phyloP scores from a whole-genome alignment of 64 coral and sea anemone species.

The Actinia tenebrosa region DNA sequence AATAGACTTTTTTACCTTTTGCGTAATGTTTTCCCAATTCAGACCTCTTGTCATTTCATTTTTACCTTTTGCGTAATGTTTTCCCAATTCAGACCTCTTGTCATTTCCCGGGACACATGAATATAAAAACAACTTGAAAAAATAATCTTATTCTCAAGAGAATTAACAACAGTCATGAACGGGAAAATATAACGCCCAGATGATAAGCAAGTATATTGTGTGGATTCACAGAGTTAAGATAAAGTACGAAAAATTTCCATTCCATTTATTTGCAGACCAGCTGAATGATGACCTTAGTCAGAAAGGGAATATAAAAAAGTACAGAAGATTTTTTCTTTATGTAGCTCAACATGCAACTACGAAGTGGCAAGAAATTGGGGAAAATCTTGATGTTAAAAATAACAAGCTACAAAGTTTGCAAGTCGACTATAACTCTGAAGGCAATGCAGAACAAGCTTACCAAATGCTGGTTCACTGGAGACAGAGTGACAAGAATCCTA shows the following conservation, averaged over 20 bases:
- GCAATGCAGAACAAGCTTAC: background rate
- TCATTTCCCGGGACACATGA: too few relatives aligned
- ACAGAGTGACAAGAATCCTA: background rate
- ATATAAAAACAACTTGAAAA: too few relatives aligned
- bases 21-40: too few relatives aligned
- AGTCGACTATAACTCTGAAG: background rate
- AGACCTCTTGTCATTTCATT: too few relatives aligned
- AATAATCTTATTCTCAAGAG: background rate
- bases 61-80: too few relatives aligned
- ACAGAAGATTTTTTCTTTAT: background rate
- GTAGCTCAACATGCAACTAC: background rate
- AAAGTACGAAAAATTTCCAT: background rate
- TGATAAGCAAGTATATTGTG: too few relatives aligned
- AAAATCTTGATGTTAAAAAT: background rate
- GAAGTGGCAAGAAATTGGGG: background rate
- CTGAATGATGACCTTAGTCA: background rate
- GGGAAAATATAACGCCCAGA: too few relatives aligned
- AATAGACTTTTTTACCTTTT: background rate
- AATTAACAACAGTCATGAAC: background rate
- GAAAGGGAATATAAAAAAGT: background rate
- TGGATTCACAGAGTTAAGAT: too few relatives aligned
- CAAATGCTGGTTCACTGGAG: background rate
- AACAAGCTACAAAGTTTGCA: background rate
- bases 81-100: too few relatives aligned
- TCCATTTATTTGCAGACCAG: background rate